phyloP scores from a whole-genome alignment of 2,888 invertebrate genomes.

The Tiliacea aurago region DNA sequence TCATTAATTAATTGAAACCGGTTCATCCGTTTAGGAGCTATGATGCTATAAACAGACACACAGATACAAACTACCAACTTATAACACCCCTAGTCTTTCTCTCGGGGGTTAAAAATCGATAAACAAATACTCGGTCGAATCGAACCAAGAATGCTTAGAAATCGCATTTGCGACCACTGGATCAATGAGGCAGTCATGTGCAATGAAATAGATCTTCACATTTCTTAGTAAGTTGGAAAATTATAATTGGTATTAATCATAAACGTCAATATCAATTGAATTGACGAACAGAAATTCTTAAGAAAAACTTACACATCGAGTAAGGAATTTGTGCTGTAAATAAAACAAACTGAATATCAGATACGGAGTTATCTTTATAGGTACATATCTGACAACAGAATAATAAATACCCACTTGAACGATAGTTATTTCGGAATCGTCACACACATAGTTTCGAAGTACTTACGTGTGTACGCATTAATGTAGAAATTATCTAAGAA shows the following conservation, averaged over 20 bases:
- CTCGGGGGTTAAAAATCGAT: not conserved
- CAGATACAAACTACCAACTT: no score
- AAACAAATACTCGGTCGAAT: not conserved
- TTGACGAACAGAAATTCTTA: constrained; percentile 25
- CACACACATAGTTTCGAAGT: constrained; percentile 16
- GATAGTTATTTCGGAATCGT: constrained; percentile 14
- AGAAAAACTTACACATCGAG: constrained; percentile 7
- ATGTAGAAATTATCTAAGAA: not conserved
- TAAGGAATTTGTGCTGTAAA: constrained; percentile 14
- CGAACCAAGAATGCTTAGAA: not conserved
- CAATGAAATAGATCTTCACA: not conserved
- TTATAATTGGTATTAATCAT: constrained; percentile 7
- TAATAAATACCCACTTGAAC: constrained; percentile 26
- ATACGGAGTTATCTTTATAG: constrained; percentile 25
- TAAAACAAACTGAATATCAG: constrained; percentile 8
- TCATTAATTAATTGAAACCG: no score
- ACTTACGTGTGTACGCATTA: not conserved
- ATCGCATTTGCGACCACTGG: not conserved
- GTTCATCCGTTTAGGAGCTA: no score
- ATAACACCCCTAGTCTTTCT: no score
- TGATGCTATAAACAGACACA: no score
- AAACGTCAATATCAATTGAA: constrained; percentile 5
- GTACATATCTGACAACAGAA: constrained; percentile 22
- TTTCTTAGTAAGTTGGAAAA: not conserved
- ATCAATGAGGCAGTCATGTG: not conserved